Percentiles rank a stretch among this genome's conserved stretches.
Conservation (phyloP, 2,797 vertebrate species). For the Chromis chromis region DNA sequence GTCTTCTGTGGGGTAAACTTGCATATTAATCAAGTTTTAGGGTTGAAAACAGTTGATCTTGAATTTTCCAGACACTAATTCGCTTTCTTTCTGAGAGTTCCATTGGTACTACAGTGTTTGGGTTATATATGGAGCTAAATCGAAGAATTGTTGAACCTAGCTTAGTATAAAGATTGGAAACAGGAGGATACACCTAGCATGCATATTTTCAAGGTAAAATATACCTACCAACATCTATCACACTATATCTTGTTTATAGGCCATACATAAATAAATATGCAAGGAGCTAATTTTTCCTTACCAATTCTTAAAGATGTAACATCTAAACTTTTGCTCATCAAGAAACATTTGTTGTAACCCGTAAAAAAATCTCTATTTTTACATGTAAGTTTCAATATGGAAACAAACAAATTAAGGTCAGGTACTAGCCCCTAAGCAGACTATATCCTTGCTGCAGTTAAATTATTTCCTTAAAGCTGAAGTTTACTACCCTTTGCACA, state of each 20-base stretch:
- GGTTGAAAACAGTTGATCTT: background rate
- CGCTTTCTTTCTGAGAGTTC: background rate
- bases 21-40: background rate
- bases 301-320: background rate
- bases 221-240: background rate
- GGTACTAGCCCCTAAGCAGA: background rate
- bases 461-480: background rate
- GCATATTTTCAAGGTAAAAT: background rate
- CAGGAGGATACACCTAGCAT: background rate
- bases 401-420: background rate
- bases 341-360: background rate
- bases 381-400: background rate
- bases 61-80: background rate
- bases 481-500: background rate
- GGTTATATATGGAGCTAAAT: background rate
- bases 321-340: background rate
- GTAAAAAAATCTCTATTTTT: no score
- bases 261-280: background rate
- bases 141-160: background rate
- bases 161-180: background rate
- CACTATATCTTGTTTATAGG: no score
- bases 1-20: background rate
- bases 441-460: background rate
- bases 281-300: no score
- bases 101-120: background rate